Percentiles rank a stretch among this genome's conserved stretches.
Evolutionary conservation across 1,140 invertebrate genomes (phyloP).

Genomic region (Papilio dardanus): DNA sequence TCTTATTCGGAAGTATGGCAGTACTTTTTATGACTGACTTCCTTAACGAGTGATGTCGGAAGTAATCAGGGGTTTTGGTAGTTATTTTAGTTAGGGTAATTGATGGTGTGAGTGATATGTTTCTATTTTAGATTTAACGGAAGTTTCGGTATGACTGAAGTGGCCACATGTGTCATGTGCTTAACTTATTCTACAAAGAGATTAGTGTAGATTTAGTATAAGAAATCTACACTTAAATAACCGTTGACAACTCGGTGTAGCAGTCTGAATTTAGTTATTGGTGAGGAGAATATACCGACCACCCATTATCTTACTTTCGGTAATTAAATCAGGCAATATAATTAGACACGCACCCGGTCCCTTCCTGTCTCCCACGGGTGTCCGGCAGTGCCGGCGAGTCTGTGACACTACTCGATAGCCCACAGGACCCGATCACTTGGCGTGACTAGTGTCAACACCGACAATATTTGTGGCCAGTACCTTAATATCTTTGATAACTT

Average conservation of each 20-base stretch:
- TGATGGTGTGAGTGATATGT: slow-evolving; percentile 8
- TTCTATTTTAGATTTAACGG: not conserved
- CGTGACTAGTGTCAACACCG: not conserved
- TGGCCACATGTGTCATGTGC: not conserved
- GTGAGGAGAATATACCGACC: not conserved
- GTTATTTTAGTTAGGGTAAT: not conserved
- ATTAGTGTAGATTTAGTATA: not conserved
- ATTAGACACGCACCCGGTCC: slow-evolving; percentile 23
- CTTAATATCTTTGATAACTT: not conserved
- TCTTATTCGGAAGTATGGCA: not conserved
- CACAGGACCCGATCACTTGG: not conserved
- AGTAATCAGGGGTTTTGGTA: slow-evolving; percentile 7
- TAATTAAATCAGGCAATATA: slow-evolving; percentile 24
- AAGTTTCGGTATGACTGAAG: not conserved
- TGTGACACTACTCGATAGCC: not conserved
- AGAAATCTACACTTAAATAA: not conserved
- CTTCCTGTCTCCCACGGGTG: slow-evolving; percentile 32
- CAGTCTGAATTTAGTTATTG: not conserved
- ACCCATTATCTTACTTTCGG: not conserved
- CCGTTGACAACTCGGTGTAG: no score
- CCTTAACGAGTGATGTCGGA: slow-evolving; percentile 11
- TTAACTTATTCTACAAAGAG: not conserved
- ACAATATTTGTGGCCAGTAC: not conserved
- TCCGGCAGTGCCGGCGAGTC: not conserved
- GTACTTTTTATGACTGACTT: not conserved